phyloP scores from a whole-genome alignment of 2,888 invertebrate species.

The Chesias legatella region DNA sequence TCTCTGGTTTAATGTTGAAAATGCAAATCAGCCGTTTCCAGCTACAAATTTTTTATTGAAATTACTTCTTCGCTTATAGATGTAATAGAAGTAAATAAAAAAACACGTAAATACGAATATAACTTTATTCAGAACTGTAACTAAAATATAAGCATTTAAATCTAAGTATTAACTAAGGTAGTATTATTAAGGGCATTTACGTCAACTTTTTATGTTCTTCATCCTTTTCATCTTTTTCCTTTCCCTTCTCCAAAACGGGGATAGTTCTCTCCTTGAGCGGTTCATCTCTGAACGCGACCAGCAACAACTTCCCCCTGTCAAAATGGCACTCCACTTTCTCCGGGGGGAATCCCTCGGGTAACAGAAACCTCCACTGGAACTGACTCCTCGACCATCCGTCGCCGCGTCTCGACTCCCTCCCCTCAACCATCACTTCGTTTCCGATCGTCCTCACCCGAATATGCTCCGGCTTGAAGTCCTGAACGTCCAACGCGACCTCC shows the following conservation, averaged over 20 bases:
- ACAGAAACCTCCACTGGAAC: slow-evolving; percentile 86
- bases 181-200: too few relatives aligned
- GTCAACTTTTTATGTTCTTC: slow-evolving; percentile 22
- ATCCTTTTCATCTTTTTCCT: slow-evolving; percentile 14
- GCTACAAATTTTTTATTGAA: too few relatives aligned
- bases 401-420: slow-evolving; percentile 87
- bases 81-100: too few relatives aligned
- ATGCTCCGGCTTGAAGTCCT: slow-evolving; percentile 89
- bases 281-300: slow-evolving; percentile 82
- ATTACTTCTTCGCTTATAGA: too few relatives aligned
- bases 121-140: too few relatives aligned
- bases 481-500: slow-evolving; percentile 87
- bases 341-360: slow-evolving; percentile 88
- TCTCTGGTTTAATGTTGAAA: too few relatives aligned
- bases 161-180: too few relatives aligned
- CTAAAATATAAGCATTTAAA: too few relatives aligned
- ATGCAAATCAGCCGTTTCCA: too few relatives aligned
- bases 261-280: slow-evolving; percentile 57
- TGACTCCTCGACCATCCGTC: slow-evolving; percentile 88
- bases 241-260: slow-evolving; percentile 54
- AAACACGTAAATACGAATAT: too few relatives aligned
- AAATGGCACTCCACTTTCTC: slow-evolving; percentile 86
- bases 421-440: slow-evolving; percentile 86
- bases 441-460: slow-evolving; percentile 89
- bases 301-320: slow-evolving; percentile 86